Percentiles rank a stretch among this genome's conserved stretches.
Evolutionary conservation across 2,888 invertebrate genomes (phyloP).

Genomic region (Dryocosmus kuriphilus): DNA sequence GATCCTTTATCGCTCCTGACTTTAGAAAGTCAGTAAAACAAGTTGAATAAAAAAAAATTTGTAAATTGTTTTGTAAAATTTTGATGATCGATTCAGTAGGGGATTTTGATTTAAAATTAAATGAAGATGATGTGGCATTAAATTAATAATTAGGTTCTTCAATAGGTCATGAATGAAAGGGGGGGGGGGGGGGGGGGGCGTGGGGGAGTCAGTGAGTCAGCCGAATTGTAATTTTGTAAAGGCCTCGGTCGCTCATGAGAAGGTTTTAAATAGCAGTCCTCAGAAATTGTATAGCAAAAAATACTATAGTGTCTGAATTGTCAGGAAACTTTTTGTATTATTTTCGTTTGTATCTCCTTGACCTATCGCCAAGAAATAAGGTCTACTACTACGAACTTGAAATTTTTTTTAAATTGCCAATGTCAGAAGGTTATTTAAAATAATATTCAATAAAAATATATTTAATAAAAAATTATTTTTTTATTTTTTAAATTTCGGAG

Average conservation of each 20-base stretch:
- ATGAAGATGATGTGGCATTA: slow-evolving; percentile 9
- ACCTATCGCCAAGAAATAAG: slow-evolving; percentile 48
- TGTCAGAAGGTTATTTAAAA: too few species aligned
- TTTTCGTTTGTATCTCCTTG: slow-evolving; percentile 54
- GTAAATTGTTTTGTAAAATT: too few species aligned
- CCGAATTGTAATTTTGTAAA: slow-evolving; percentile 52
- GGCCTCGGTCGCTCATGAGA: slow-evolving; percentile 55
- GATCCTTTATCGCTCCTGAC: slow-evolving; percentile 9
- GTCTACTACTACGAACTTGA: slow-evolving; percentile 37
- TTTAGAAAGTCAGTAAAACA: background rate
- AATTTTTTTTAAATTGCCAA: slow-evolving; percentile 14
- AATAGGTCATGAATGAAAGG: background rate
- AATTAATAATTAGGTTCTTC: slow-evolving; percentile 15
- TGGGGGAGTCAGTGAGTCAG: slow-evolving; percentile 37
- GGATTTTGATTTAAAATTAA: background rate
- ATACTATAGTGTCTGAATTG: slow-evolving; percentile 11
- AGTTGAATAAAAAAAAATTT: too few species aligned
- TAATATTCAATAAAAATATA: too few species aligned
- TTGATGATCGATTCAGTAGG: background rate
- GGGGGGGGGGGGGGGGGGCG: background rate
- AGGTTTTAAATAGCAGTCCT: slow-evolving; percentile 47
- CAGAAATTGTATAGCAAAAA: background rate
- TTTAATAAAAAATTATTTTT: too few species aligned
- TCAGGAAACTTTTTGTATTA: slow-evolving; percentile 57
- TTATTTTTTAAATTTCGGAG: too few species aligned